Evolutionary conservation across 2,113 vertebrate genomes (phyloP).

Genomic region (Engraulis encrasicolus): DNA sequence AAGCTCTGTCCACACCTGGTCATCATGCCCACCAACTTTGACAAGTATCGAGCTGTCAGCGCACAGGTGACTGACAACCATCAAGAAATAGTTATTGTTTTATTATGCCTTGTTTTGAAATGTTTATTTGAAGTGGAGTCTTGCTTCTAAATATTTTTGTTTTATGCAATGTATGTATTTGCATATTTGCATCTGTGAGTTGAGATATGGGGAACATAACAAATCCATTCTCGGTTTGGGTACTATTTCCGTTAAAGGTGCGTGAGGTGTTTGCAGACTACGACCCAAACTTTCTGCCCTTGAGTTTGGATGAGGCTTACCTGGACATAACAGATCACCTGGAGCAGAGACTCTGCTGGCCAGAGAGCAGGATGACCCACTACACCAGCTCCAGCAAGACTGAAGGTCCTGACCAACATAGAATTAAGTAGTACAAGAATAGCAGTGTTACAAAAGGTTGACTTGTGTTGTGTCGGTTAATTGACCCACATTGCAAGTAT

Average conservation of each 20-base stretch:
- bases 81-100: conserved; percentile 2
- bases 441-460: not conserved
- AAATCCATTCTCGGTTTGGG: not conserved
- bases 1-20: conserved; percentile 90
- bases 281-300: conserved; percentile 87
- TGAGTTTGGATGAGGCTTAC: conserved; percentile 97
- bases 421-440: not conserved
- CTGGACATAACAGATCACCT: conserved; percentile 93
- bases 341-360: conserved; percentile 83
- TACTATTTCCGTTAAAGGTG: conserved; percentile 72
- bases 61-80: conserved; percentile 86
- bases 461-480: not conserved
- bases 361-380: conserved; percentile 82
- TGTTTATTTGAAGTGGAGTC: no score
- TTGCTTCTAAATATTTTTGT: not conserved
- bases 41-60: conserved; percentile 90
- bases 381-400: conserved; percentile 50
- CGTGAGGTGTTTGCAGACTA: conserved; percentile 89
- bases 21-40: conserved; percentile 90
- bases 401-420: conserved; percentile 53
- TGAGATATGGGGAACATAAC: not conserved
- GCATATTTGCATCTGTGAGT: not conserved
- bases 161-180: not conserved
- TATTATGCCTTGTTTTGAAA: no score
- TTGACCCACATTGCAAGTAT: no score